Evolutionary conservation across 1,140 invertebrate species (phyloP).

Genomic region (Stegodyphus mimosarum): DNA sequence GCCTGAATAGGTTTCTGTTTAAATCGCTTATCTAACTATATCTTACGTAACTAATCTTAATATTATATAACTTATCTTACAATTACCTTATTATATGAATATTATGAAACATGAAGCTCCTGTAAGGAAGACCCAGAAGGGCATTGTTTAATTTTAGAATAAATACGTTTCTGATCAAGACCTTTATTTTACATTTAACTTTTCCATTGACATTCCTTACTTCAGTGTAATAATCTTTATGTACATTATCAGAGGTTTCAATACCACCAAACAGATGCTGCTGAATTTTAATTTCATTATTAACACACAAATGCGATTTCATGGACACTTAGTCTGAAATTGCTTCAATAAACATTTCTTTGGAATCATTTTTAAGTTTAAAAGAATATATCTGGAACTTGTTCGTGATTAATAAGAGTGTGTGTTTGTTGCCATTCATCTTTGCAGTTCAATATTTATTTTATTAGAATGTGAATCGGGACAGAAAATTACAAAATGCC

Average conservation of each 20-base stretch:
- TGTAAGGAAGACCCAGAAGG: neutral
- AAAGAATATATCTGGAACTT: conserved; percentile 17
- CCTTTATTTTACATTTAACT: conserved; percentile 23
- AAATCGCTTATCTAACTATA: neutral
- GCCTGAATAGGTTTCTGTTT: neutral
- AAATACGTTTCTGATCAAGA: conserved; percentile 7
- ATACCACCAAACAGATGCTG: conserved; percentile 30
- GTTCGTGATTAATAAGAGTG: conserved; percentile 7
- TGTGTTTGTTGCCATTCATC: neutral
- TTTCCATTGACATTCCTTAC: conserved; percentile 13
- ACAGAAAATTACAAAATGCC: conserved; percentile 13
- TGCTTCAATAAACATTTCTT: conserved; percentile 13
- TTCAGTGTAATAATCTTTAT: conserved; percentile 17
- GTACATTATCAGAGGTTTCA: neutral
- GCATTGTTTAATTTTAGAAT: conserved; percentile 8
- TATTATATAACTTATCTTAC: too few species aligned
- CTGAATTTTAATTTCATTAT: conserved; percentile 2
- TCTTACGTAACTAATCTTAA: too few species aligned
- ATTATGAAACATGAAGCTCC: neutral
- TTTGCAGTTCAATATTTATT: neutral
- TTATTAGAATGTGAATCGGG: conserved; percentile 7
- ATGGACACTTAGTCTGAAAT: conserved; percentile 1
- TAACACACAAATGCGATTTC: conserved; percentile 6
- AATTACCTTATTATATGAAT: too few species aligned
- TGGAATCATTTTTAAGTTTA: conserved; percentile 14